Conservation (phyloP, 2,113 vertebrate genomes). For the Siphamia tubifer region DNA sequence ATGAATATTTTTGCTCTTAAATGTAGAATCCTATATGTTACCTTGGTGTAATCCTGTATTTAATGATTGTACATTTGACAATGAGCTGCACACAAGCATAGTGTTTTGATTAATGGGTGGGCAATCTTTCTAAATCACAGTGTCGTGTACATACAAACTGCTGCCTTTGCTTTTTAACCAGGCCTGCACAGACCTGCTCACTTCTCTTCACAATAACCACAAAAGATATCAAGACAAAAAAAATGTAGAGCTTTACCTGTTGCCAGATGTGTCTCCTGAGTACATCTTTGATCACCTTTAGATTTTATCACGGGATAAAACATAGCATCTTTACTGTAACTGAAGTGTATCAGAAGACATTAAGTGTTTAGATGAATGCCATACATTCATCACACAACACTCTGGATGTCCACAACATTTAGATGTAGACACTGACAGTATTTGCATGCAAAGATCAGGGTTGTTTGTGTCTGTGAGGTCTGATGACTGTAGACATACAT, state of each 20-base stretch:
- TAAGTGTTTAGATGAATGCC: conserved; percentile 8
- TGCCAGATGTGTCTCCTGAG: background rate
- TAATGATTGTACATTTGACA: conserved; percentile 21
- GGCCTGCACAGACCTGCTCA: conserved; percentile 37
- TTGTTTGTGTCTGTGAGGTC: background rate
- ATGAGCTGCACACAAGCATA: conserved; percentile 28
- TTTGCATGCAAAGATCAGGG: background rate
- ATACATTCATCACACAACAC: background rate
- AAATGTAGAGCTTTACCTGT: background rate
- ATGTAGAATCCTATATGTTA: conserved; percentile 8
- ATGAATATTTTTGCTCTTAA: conserved; percentile 27
- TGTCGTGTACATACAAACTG: conserved; percentile 10
- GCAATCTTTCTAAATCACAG: conserved; percentile 6
- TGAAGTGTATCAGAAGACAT: conserved; percentile 7
- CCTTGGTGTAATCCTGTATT: conserved; percentile 9
- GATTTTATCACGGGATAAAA: background rate
- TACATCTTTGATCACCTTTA: background rate
- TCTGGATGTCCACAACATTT: background rate
- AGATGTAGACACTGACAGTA: background rate
- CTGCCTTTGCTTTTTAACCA: background rate
- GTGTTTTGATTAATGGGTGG: conserved; percentile 17
- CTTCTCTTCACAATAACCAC: conserved; percentile 17
- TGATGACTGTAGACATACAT: background rate
- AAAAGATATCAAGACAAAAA: conserved; percentile 2
- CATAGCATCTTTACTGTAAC: background rate